Base-by-base conservation (phyloP, 2,797 vertebrate species). In the Pteronotus mesoamericanus region DNA sequence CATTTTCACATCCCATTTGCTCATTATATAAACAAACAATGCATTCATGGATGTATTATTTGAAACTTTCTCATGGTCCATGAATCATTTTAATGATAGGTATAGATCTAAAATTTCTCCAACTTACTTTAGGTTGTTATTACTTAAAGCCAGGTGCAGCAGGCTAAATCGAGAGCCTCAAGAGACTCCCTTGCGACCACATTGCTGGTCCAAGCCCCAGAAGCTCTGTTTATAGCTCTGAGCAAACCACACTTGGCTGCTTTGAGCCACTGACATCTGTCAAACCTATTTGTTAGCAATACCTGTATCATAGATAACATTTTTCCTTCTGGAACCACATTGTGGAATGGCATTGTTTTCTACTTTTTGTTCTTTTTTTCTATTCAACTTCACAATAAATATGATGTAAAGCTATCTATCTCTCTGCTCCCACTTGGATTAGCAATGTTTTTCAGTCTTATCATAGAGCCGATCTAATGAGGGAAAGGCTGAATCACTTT, bases 21-120 rank as follows among this genome's bases (percentile, higher is more conserved):
- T 90, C 53, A 64, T 80, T 21, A 46, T 46, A 32, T 59, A 91
- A 34, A 69, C 51, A 75, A 22, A 78, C 9, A 82, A 2, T 74
- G 22, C 21, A 44, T 94, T 71, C 37, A 10, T 75, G 7, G 84
- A 7, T 79, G 8, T 86, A 7, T 75, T 89, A 26, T 34, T 94
- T 89, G 80, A 79, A 86, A 92, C 34, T 64, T 42, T 64, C 15
- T 87, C 69, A 24, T 32, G 11, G 42, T 71, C n/a, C 9, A 0
- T 48, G 53, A 89, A 74, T 90, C 22, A 39, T 94, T 90, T 91
- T 97, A 59, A 22, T 86, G n/a, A 6, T 69, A n/a, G 26, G 53
- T 78, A 6, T 69, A n/a, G 26, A 53, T 78, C 39, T 89, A 72
- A 83, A 96, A 80, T 82, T 72, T 71, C 42, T 83, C 51, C 39